Base-by-base conservation (phyloP, 1,140 invertebrate species). In the Temnothorax longispinosus region DNA sequence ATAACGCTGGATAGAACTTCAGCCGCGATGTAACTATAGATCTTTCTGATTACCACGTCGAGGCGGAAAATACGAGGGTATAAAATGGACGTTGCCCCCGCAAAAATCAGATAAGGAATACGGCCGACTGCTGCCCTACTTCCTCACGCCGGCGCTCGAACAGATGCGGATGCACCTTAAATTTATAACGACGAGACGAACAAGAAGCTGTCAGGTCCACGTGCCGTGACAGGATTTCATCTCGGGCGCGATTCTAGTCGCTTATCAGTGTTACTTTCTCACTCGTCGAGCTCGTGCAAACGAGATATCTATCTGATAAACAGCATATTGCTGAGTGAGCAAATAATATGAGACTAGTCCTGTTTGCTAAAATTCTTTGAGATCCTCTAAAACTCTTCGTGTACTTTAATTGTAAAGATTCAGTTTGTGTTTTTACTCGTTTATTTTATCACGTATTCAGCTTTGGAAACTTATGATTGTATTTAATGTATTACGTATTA, bases 41-140 rank as follows among this genome's bases (percentile, higher is more conserved):
- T 85, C 74, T 85, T 85, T 85, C 82, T 67, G 82, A 85, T 85
- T 85, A 85, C 62, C 50, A 67, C 85, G 62, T 69, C 85, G 64
- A 69, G 75, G 60, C 13, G 60, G 85, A 86, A 80, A 80, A 80
- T 86, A 78, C 85, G 85, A 67, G 60, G 52, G 41, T 81, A 81
- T 78, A 85, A 85, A 85, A 50, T 86, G 85, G 76, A 69, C 85
- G 75, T 80, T 84, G 77, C 54, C 75, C 67, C 52, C 81, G 62
- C 56, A 87, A 84, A 88, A 90, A 90, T 90, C 89, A 90, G 89
- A 90, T 90, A 90, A 87, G 85, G 74, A 65, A 35, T 58, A 44
- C 60, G 35, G 47, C 60, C 60, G 69, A 85, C 67, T 44, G 71
- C 47, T 87, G 86, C 38, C 80, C 86, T 76, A 87, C 71, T 87